phyloP scores from a whole-genome alignment of 1,140 invertebrate species.

The Drosophila setifemur region DNA sequence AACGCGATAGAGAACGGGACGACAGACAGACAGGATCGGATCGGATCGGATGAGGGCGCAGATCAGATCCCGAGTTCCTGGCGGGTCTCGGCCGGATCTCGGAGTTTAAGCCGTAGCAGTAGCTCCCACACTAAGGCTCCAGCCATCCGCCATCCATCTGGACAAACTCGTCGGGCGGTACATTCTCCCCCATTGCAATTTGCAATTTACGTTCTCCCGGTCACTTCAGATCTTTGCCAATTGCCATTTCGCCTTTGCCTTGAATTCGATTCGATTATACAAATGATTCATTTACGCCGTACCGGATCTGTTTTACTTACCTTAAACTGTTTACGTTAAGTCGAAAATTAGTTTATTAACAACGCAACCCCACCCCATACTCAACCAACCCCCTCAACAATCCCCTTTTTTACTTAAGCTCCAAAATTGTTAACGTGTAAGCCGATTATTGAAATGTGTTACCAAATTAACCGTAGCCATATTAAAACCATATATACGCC shows the following conservation, averaged over 20 bases:
- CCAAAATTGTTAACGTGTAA: conserved; percentile 6
- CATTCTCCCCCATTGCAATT: background rate
- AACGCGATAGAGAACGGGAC: background rate
- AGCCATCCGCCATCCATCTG: too few relatives aligned
- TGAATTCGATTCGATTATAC: conserved; percentile 8
- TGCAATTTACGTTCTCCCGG: background rate
- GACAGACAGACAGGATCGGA: too few relatives aligned
- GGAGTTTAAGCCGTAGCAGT: too few relatives aligned
- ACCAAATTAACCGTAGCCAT: conserved; percentile 19
- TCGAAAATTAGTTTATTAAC: background rate
- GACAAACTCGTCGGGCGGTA: background rate
- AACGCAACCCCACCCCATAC: too few relatives aligned
- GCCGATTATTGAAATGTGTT: conserved; percentile 8
- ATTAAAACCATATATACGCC: conserved; percentile 7
- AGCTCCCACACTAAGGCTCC: too few relatives aligned
- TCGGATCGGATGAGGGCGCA: too few relatives aligned
- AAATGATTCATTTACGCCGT: conserved; percentile 8
- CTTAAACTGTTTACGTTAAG: background rate
- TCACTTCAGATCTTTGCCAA: background rate
- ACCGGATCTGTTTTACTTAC: conserved; percentile 7
- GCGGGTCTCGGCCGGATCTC: too few relatives aligned
- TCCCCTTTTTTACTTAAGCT: background rate
- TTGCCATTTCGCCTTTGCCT: background rate
- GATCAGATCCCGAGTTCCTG: too few relatives aligned
- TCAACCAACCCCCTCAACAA: too few relatives aligned